Conservation (phyloP, 1,140 invertebrate species). For the Sesamia nonagrioides region DNA sequence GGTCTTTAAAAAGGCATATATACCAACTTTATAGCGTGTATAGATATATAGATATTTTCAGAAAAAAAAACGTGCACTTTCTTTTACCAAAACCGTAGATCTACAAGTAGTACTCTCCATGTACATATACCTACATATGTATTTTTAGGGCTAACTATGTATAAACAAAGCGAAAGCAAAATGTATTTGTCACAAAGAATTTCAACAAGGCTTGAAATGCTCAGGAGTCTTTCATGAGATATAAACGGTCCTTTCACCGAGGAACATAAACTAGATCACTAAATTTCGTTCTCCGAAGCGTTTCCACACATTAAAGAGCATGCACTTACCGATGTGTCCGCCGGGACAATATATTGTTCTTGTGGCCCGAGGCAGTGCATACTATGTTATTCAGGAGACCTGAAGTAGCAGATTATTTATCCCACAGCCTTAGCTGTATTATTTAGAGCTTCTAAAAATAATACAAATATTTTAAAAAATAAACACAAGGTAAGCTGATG, state of each 20-base stretch:
- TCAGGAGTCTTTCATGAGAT: background rate
- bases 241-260: background rate
- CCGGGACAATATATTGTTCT: conserved; percentile 33
- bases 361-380: conserved; percentile 28
- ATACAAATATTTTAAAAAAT: too few relatives aligned
- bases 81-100: too few relatives aligned
- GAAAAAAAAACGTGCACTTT: too few relatives aligned
- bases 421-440: background rate
- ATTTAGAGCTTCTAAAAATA: background rate
- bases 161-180: too few relatives aligned
- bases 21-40: too few relatives aligned
- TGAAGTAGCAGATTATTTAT: conserved; percentile 9
- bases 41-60: too few relatives aligned
- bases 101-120: too few relatives aligned
- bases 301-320: conserved; percentile 31
- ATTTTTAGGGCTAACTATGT: too few relatives aligned
- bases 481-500: too few relatives aligned
- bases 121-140: too few relatives aligned
- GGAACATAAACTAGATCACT: conserved; percentile 20
- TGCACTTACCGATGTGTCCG: conserved; percentile 38
- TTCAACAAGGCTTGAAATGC: background rate
- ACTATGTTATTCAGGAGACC: conserved; percentile 21
- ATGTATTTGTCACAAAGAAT: background rate
- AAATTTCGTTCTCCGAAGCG: conserved; percentile 9
- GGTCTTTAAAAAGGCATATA: too few relatives aligned